Percentiles rank a stretch among this genome's conserved stretches.
These are phyloP conservation scores for Hyperoplus immaculatus DNA, from an alignment of 2,797 vertebrate species.

Conservation along the genomic window DNA sequence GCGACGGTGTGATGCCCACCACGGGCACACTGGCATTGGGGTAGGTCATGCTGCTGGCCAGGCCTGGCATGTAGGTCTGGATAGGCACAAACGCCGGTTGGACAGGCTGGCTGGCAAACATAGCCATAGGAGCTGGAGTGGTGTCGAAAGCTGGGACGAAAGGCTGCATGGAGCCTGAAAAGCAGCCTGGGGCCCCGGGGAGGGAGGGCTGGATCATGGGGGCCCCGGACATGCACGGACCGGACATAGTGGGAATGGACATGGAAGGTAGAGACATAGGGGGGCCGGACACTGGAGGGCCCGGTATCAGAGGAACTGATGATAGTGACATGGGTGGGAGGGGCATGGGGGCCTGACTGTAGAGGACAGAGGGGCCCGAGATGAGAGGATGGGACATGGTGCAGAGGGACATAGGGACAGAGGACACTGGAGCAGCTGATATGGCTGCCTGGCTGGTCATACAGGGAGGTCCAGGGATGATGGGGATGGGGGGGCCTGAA, in stretches of 20 bases:
- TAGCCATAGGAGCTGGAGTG: conserved; percentile 80
- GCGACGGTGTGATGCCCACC: conserved; percentile 94
- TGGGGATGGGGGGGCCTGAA: conserved; percentile 74
- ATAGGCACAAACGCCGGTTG: conserved; percentile 86
- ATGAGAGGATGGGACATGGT: conserved; percentile 71
- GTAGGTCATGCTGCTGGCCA: conserved; percentile 88
- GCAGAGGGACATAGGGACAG: conserved; percentile 58
- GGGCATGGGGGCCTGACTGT: conserved; percentile 60
- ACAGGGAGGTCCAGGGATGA: conserved; percentile 80
- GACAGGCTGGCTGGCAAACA: conserved; percentile 84
- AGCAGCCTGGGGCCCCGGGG: conserved; percentile 75
- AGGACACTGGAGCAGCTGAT: conserved; percentile 53
- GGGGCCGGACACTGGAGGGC: conserved; percentile 77
- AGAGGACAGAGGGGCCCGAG: conserved; percentile 52
- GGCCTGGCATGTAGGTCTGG: conserved; percentile 86
- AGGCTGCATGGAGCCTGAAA: conserved; percentile 86
- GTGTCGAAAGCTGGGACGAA: conserved; percentile 87
- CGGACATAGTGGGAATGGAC: conserved; percentile 81
- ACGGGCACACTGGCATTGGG: conserved; percentile 88
- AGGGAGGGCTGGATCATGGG: conserved; percentile 73
- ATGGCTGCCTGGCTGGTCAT: conserved; percentile 62
- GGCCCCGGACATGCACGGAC: conserved; percentile 78
- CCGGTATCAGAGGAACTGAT: conserved; percentile 79
- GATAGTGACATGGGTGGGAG: conserved; percentile 77
- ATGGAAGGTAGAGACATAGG: conserved; percentile 83